Percentiles rank a stretch among this genome's conserved stretches.
Conservation (phyloP, 2,113 vertebrate genomes). For the Alouatta palliata region DNA sequence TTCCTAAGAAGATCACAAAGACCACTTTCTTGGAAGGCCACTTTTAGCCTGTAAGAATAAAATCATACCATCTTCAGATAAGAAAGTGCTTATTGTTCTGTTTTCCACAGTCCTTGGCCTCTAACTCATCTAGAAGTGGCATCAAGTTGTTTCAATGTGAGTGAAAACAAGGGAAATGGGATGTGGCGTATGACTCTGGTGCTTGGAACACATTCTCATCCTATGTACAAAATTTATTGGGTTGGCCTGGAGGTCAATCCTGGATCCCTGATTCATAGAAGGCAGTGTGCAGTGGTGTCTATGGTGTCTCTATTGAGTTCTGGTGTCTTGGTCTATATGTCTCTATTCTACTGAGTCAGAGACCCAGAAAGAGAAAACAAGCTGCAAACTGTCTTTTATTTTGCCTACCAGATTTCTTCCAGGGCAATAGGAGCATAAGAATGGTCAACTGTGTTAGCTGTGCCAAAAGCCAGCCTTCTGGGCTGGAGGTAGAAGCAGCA, state of each 20-base stretch:
- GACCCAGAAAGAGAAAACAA: slow-evolving; percentile 16
- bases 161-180: neutral
- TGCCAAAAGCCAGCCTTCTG: neutral
- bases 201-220: neutral
- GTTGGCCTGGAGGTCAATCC: neutral
- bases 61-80: slow-evolving; percentile 21
- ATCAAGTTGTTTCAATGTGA: neutral
- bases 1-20: slow-evolving; percentile 16
- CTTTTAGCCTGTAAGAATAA: neutral
- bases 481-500: neutral
- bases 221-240: neutral
- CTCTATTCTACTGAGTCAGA: slow-evolving; percentile 11
- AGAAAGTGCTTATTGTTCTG: neutral
- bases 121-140: neutral
- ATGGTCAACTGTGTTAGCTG: neutral
- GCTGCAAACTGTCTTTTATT: neutral
- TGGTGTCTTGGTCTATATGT: neutral
- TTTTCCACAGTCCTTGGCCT: slow-evolving; percentile 25
- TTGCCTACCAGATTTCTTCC: neutral
- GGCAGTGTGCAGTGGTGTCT: neutral
- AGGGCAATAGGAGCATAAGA: neutral
- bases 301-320: neutral
- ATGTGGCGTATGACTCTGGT: neutral
- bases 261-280: neutral
- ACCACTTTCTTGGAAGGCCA: slow-evolving; percentile 17